Conservation (phyloP, 2,113 vertebrate species). For the Urocitellus parryii region DNA sequence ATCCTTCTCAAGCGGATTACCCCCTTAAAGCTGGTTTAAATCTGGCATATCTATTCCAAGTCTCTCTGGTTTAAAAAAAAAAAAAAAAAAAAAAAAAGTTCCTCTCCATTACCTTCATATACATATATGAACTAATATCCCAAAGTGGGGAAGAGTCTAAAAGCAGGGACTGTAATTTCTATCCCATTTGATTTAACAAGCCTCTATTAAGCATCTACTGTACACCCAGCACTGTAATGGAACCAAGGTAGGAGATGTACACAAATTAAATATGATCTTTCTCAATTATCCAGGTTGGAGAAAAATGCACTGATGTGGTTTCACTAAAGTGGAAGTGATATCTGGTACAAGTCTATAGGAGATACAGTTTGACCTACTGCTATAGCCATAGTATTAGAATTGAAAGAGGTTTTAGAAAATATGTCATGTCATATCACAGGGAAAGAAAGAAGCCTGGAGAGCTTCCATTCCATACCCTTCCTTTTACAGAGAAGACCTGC, state of each 20-base stretch:
- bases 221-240: background rate
- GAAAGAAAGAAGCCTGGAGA: background rate
- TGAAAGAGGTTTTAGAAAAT: background rate
- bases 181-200: background rate
- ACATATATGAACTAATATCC: background rate
- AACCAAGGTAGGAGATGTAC: background rate
- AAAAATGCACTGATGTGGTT: background rate
- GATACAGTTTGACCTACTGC: background rate
- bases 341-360: background rate
- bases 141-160: background rate
- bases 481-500: background rate
- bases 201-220: background rate
- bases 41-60: background rate
- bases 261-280: background rate
- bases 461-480: background rate
- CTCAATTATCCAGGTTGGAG: background rate
- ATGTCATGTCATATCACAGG: background rate
- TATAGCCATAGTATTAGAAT: background rate
- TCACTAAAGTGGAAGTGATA: background rate
- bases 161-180: background rate
- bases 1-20: constrained; percentile 68
- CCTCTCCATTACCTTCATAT: background rate
- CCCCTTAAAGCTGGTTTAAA: constrained; percentile 60
- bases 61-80: background rate
- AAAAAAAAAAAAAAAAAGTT: background rate